These are phyloP conservation scores for Pentalonia nigronervosa DNA, from an alignment of 1,140 invertebrate genomes.

Conservation along the genomic window DNA sequence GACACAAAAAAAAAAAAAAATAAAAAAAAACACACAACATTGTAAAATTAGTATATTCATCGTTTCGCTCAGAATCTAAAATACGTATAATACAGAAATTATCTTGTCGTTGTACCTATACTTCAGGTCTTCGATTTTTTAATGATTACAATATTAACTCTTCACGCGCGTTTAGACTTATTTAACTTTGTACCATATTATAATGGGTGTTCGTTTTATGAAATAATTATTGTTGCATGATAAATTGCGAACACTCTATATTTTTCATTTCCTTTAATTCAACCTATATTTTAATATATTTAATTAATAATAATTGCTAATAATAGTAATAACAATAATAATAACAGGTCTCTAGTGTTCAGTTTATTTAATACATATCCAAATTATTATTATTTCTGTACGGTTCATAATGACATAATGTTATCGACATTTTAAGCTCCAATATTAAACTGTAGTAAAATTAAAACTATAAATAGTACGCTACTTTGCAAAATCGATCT, in stretches of 20 bases:
- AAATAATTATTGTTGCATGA: conserved; percentile 37
- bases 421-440: background rate
- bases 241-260: conserved; percentile 15
- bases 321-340: conserved; percentile 9
- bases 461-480: background rate
- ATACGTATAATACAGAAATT: background rate
- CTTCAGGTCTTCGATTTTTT: conserved; percentile 30
- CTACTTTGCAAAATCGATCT: background rate
- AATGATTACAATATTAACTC: background rate
- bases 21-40: too few species aligned
- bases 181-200: conserved; percentile 8
- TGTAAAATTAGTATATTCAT: too few species aligned
- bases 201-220: conserved; percentile 17
- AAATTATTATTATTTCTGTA: background rate
- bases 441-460: background rate
- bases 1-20: too few species aligned
- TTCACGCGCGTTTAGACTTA: conserved; percentile 2
- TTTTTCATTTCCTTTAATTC: background rate
- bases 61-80: too few species aligned
- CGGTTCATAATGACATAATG: background rate
- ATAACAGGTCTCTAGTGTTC: background rate
- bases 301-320: background rate
- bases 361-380: background rate
- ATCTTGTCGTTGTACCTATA: background rate
- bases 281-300: background rate